phyloP scores from a whole-genome alignment of 2,888 invertebrate species.

The Omphaloscelis lunosa region DNA sequence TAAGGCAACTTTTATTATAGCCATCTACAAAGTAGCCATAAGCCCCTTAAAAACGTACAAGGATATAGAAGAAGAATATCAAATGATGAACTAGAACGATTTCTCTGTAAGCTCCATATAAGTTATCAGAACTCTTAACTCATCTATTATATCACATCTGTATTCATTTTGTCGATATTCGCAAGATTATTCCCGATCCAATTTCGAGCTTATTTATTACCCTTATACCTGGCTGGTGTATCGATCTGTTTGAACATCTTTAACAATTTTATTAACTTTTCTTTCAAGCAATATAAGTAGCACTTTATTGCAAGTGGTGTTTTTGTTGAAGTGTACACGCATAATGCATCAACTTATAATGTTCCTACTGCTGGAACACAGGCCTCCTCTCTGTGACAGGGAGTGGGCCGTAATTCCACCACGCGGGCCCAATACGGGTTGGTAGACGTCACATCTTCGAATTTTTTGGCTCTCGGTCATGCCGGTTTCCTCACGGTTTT shows the following conservation, averaged over 20 bases:
- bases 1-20: not conserved
- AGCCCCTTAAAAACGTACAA: not conserved
- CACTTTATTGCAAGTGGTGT: not conserved
- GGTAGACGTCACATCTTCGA: no score
- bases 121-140: slow-evolving; percentile 44
- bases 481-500: no score
- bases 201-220: slow-evolving; percentile 52
- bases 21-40: not conserved
- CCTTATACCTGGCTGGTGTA: slow-evolving; percentile 16
- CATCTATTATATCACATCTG: slow-evolving; percentile 25
- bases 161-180: slow-evolving; percentile 49
- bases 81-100: slow-evolving; percentile 41
- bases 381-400: no score
- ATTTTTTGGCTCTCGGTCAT: no score
- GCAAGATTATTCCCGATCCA: slow-evolving; percentile 40
- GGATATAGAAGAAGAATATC: not conserved
- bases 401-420: no score
- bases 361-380: no score
- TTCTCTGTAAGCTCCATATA: slow-evolving; percentile 38
- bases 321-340: not conserved
- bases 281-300: not conserved
- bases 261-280: not conserved
- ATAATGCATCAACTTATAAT: no score
- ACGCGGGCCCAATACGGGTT: no score
- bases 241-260: slow-evolving; percentile 7